Evolutionary conservation across 2,797 vertebrate genomes (phyloP), one percentile per base, ranked within the genome.

Genomic region (Atherinosoma microstoma): DNA sequence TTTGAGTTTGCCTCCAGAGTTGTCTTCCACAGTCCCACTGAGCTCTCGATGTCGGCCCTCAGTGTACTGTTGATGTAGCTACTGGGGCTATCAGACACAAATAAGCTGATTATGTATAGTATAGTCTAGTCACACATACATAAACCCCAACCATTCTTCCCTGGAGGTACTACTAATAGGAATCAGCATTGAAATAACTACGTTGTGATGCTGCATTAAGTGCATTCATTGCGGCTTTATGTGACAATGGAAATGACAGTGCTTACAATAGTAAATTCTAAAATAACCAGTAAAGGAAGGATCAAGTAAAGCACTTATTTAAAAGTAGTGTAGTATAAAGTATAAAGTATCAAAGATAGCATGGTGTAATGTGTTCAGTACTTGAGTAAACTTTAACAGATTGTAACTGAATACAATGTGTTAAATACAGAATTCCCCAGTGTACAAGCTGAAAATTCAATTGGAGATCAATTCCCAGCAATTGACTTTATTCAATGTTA

Each of bases 401-500:
- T 27, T 62, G 13, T 18, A 40, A 18, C 35, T 15, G 9, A 22
- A 47, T 69, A 70, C 16, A 51, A n/a, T 36, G 9, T 59, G 13
- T 11, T 36, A 54, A 77, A 71, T 68, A 70, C 13, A 53, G 29
- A 67, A 29, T 0, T 3, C 54, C 69, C 11, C 58, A 60, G 18
- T 64, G 49, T 51, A 64, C 30, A 81, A 36, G 40, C 56, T 85
- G 73, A 58, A 63, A 84, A 90, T 82, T 86, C n/a, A 89, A 75
- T 54, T 4, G 2, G 56, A 88, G 85, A 85, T 76, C 75, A 69
- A 66, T 86, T 89, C 47, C 77, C 84, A 90, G 81, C 80, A 86
- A 84, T 59, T 84, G 69, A 81, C 38, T 92, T 92, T 92, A 92
- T 93, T 92, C 30, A 70, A 22, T 75, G 73, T 79, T 79, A 77